Evolutionary conservation across 2,797 vertebrate genomes (phyloP).

Genomic region (Xenopus petersii): DNA sequence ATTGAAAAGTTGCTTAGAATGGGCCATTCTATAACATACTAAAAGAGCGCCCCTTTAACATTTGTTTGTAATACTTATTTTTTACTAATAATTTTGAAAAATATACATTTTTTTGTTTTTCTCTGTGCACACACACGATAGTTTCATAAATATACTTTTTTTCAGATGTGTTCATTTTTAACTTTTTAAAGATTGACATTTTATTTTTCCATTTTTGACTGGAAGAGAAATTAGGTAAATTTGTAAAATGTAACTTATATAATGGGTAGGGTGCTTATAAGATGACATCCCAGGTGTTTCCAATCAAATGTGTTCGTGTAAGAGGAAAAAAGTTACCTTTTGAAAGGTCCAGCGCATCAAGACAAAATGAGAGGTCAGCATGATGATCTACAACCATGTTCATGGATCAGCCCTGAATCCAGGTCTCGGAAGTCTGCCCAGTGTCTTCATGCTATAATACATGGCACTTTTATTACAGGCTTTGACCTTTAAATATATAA

Average conservation of each 20-base stretch:
- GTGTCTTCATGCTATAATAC: constrained; percentile 65
- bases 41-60: too few relatives aligned
- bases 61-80: too few relatives aligned
- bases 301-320: constrained; percentile 52
- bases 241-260: not conserved
- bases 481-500: constrained; percentile 67
- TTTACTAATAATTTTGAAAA: too few relatives aligned
- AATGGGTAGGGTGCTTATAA: constrained; percentile 58
- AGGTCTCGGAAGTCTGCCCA: constrained; percentile 66
- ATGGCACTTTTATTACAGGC: constrained; percentile 74
- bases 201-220: too few relatives aligned
- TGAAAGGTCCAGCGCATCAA: constrained; percentile 49
- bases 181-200: too few relatives aligned
- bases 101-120: too few relatives aligned
- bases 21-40: too few relatives aligned
- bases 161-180: too few relatives aligned
- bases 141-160: too few relatives aligned
- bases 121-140: too few relatives aligned
- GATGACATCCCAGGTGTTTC: constrained; percentile 64
- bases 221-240: not conserved
- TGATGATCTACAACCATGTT: constrained; percentile 62
- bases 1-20: too few relatives aligned
- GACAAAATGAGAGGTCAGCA: constrained; percentile 57
- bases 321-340: constrained; percentile 25
- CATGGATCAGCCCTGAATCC: constrained; percentile 63